These are phyloP conservation scores for Beris chalybata DNA, from an alignment of 2,888 invertebrate genomes.

Conservation along the genomic window DNA sequence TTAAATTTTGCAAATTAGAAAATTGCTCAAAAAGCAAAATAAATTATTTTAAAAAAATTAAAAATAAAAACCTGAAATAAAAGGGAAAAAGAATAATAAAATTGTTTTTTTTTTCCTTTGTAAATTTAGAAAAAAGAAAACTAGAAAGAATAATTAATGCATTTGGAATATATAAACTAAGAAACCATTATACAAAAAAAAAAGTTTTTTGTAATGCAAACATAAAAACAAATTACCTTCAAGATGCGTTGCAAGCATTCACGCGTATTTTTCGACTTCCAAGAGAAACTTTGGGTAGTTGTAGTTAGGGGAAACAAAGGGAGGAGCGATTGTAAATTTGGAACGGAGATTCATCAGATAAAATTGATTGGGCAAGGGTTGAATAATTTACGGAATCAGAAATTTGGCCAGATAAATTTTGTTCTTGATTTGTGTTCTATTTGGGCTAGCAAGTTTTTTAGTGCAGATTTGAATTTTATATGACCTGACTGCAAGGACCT, in stretches of 20 bases:
- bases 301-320: too few species aligned
- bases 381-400: too few species aligned
- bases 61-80: slow-evolving; percentile 31
- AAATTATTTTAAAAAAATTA: slow-evolving; percentile 20
- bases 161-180: slow-evolving; percentile 14
- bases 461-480: too few species aligned
- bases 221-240: slow-evolving; percentile 9
- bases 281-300: too few species aligned
- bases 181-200: slow-evolving; percentile 6
- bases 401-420: too few species aligned
- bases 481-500: too few species aligned
- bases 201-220: slow-evolving; percentile 2
- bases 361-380: too few species aligned
- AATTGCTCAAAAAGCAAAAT: slow-evolving; percentile 5
- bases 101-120: not conserved
- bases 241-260: slow-evolving; percentile 13
- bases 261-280: slow-evolving; percentile 1
- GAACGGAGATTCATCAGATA: too few species aligned
- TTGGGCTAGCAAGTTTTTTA: too few species aligned
- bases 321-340: too few species aligned
- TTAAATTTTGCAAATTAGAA: slow-evolving; percentile 20
- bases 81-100: slow-evolving; percentile 27
- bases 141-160: not conserved
- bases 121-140: slow-evolving; percentile 24
- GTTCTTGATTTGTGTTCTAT: too few species aligned